phyloP scores from a whole-genome alignment of 2,888 invertebrate genomes.

The Dascillus cervinus region DNA sequence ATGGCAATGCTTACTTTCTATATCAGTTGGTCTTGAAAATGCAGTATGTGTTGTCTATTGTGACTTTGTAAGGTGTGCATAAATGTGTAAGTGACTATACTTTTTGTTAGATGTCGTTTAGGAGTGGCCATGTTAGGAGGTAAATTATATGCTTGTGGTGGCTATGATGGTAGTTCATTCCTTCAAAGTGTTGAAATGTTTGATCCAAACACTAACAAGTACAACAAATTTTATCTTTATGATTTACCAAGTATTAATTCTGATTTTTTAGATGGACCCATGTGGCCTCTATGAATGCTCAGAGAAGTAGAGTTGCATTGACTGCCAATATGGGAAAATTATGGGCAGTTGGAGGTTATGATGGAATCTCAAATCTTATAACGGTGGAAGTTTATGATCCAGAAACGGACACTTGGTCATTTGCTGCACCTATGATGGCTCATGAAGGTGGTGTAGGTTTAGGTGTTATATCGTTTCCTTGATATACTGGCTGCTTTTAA shows the following conservation, averaged over 20 bases:
- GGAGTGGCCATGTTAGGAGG: slow-evolving; percentile 76
- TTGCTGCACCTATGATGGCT: slow-evolving; percentile 70
- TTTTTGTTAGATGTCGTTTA: slow-evolving; percentile 75
- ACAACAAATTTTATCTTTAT: too few relatives aligned
- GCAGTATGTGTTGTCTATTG: too few relatives aligned
- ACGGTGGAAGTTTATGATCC: slow-evolving; percentile 84
- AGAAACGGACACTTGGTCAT: slow-evolving; percentile 61
- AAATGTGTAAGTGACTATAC: too few relatives aligned
- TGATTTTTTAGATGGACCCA: slow-evolving; percentile 55
- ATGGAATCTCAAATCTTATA: slow-evolving; percentile 71
- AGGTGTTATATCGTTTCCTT: slow-evolving; percentile 56
- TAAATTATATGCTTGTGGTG: slow-evolving; percentile 76
- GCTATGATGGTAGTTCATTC: slow-evolving; percentile 79
- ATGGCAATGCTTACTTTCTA: too few relatives aligned
- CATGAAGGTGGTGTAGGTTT: slow-evolving; percentile 89
- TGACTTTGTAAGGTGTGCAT: too few relatives aligned
- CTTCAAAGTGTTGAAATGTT: slow-evolving; percentile 75
- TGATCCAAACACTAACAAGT: slow-evolving; percentile 63
- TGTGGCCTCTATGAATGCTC: slow-evolving; percentile 74
- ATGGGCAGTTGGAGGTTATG: slow-evolving; percentile 75
- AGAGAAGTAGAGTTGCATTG: slow-evolving; percentile 72
- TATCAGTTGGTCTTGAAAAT: too few relatives aligned
- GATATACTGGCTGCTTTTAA: too few relatives aligned
- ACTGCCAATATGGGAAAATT: slow-evolving; percentile 78
- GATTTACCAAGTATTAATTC: background rate